A percentile compares a stretch with the other conserved stretches of the same genome.
Evolutionary conservation across 2,113 vertebrate genomes (phyloP).

Genomic region (Cairina moschata): DNA sequence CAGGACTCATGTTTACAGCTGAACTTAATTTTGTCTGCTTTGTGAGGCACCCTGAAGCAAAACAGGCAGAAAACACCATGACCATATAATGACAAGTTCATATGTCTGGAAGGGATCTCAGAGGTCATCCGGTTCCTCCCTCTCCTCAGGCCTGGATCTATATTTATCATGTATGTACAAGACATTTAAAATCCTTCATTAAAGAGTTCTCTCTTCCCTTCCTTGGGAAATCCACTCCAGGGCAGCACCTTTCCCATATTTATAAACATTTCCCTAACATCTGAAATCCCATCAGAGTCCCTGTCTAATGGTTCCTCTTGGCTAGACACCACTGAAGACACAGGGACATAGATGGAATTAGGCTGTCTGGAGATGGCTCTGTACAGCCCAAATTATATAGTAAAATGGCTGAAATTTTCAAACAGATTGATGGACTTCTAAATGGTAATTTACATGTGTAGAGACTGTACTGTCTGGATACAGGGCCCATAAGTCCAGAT

Average conservation of each 20-base stretch:
- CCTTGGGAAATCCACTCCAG: neutral
- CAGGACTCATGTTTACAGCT: neutral
- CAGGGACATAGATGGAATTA: neutral
- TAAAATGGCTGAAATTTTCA: conserved; percentile 4
- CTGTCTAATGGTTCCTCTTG: neutral
- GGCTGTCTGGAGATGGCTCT: conserved; percentile 17
- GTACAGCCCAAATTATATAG: neutral
- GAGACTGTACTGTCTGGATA: conserved; percentile 31
- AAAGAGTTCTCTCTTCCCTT: neutral
- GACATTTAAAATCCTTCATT: neutral
- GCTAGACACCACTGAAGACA: conserved; percentile 26
- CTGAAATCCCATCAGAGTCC: neutral
- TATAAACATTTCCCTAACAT: neutral
- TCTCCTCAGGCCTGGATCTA: neutral
- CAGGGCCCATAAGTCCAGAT: conserved; percentile 16
- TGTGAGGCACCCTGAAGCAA: neutral
- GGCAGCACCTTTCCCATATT: neutral
- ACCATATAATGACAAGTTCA: neutral
- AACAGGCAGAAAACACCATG: neutral
- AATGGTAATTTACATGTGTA: conserved; percentile 40
- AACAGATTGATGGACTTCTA: conserved; percentile 24
- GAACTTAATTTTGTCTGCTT: neutral
- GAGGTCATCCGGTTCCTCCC: neutral
- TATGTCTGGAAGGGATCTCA: neutral
- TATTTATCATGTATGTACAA: neutral